phyloP scores from a whole-genome alignment of 2,888 invertebrate species.

The Steinernema hermaphroditum region DNA sequence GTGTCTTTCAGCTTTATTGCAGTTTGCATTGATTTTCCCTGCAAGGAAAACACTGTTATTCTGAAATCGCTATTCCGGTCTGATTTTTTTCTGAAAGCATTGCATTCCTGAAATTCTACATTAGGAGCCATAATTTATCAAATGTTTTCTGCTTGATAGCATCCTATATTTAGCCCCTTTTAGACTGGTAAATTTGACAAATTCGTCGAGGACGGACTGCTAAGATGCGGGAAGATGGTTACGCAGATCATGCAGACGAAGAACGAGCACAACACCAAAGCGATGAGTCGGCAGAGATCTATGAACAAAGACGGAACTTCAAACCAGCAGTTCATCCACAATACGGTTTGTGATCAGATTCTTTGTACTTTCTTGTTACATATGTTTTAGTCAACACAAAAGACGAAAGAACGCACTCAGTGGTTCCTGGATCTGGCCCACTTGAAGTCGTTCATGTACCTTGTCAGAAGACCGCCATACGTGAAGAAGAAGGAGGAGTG shows the following conservation, averaged over 20 bases:
- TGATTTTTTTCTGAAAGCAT: too few species aligned
- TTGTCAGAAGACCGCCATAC: conserved; percentile 40
- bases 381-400: too few species aligned
- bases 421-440: conserved; percentile 53
- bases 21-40: neutral
- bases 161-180: conserved; percentile 1
- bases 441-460: conserved; percentile 40
- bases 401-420: conserved; percentile 34
- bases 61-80: too few species aligned
- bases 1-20: too few species aligned
- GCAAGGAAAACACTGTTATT: too few species aligned
- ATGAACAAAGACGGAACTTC: conserved; percentile 40
- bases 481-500: conserved; percentile 45
- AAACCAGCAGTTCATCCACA: neutral
- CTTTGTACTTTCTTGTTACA: neutral
- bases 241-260: conserved; percentile 46
- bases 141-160: too few species aligned
- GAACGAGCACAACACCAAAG: conserved; percentile 41
- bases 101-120: too few species aligned
- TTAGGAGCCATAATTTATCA: too few species aligned
- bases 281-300: neutral
- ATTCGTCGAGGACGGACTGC: conserved; percentile 38
- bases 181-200: conserved; percentile 30
- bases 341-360: neutral
- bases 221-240: conserved; percentile 34